Evolutionary conservation across 2,888 invertebrate genomes (phyloP).

Genomic region (Cheilosia vernalis): DNA sequence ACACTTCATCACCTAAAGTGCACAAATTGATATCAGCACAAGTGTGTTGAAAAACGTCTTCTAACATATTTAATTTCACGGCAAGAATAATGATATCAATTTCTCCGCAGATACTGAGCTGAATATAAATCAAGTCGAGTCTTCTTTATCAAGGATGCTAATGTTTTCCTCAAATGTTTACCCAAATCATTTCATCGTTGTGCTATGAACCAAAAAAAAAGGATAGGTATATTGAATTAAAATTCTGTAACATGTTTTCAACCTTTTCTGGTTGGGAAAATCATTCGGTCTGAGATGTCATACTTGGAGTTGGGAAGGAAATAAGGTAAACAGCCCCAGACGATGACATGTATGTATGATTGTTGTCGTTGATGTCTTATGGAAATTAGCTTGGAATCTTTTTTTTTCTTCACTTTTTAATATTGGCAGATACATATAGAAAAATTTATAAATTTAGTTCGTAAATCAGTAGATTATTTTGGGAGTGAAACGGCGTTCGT

Average conservation of each 20-base stretch:
- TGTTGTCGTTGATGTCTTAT: not conserved
- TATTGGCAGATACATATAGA: too few relatives aligned
- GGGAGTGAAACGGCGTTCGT: too few relatives aligned
- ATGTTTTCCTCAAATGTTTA: constrained; percentile 6
- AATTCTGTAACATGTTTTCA: constrained; percentile 21
- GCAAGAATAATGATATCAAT: constrained; percentile 7
- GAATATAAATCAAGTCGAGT: constrained; percentile 25
- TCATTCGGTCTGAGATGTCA: not conserved
- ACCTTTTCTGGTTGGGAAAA: not conserved
- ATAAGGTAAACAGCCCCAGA: not conserved
- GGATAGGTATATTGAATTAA: constrained; percentile 16
- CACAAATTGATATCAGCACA: constrained; percentile 17
- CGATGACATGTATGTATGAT: not conserved
- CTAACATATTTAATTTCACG: constrained; percentile 14
- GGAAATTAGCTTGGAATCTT: too few relatives aligned
- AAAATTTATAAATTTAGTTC: too few relatives aligned
- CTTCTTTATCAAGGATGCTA: constrained; percentile 3
- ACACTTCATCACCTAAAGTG: not conserved
- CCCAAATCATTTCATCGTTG: not conserved
- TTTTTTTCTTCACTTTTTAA: too few relatives aligned
- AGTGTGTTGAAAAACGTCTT: constrained; percentile 16
- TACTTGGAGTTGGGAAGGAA: not conserved
- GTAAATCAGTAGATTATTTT: too few relatives aligned
- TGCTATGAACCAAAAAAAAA: not conserved
- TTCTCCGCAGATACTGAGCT: not conserved